These are phyloP conservation scores for Alcedo atthis DNA, from an alignment of 2,797 vertebrate species.

Conservation along the genomic window DNA sequence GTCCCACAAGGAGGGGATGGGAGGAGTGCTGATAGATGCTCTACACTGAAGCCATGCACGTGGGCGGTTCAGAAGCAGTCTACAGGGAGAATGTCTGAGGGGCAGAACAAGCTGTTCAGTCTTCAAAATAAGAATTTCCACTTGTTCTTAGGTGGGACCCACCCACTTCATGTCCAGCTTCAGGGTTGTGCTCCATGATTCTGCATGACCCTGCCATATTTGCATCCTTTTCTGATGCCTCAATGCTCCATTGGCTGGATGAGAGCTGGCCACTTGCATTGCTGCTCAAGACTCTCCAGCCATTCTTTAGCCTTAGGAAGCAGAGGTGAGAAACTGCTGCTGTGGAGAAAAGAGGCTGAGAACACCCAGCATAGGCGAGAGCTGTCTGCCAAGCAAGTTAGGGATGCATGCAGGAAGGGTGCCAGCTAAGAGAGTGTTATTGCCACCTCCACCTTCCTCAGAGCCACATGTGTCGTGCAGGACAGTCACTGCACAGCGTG, in stretches of 20 bases:
- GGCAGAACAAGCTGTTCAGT: background rate
- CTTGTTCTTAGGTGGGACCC: background rate
- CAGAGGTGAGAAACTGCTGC: no score
- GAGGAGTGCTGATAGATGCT: background rate
- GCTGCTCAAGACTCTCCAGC: no score
- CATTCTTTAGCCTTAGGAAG: no score
- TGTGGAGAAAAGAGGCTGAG: no score
- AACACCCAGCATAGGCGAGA: no score
- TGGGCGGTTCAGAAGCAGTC: background rate
- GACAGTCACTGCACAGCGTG: background rate
- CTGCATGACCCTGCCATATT: fast-evolving
- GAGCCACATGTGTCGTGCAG: background rate
- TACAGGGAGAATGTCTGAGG: background rate
- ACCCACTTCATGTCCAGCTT: background rate
- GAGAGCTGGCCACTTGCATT: no score
- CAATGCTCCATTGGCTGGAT: no score
- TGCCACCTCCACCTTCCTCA: no score
- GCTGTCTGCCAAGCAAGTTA: no score
- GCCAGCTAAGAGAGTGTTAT: no score
- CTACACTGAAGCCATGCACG: background rate
- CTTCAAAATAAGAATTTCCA: background rate
- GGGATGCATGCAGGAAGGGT: no score
- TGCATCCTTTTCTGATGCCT: background rate
- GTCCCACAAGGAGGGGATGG: fast-evolving
- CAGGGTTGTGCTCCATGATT: background rate